Base-by-base conservation (phyloP, 92 coral and sea anemone species). In the Porites rus region DNA sequence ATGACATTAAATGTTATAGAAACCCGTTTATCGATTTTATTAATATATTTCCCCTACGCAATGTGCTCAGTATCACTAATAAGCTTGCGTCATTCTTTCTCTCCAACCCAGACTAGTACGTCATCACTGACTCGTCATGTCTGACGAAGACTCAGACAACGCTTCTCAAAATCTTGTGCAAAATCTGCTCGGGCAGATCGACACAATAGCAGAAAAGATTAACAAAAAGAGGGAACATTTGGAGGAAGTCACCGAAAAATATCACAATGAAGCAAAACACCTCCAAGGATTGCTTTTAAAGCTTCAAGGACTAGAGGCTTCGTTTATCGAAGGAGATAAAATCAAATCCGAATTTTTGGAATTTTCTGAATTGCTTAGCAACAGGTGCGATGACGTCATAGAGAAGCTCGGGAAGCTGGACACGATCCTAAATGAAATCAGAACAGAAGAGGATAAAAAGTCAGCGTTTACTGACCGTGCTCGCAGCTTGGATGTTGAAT, bases 251-350 rank as follows among this genome's bases (percentile, higher is more conserved):
- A 76, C 89, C 28, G 85, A 60, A 68, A 79, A 85, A 69, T 90
- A 84, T 82, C 74, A 76, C 86, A 93, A 93, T 81, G 98, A 91
- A 78, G 83, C 76, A 54, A 46, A 76, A 18, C 83, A 80, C 9
- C 88, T 89, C 65, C 76, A 80, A 86, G 90, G 86, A 50, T 81
- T 90, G 5, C 66, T 88, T 12, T 74, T 89, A 7, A 88, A 90
- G 66, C 92, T 94, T 70, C 74, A 88, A 14, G 92, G 80, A 25
- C 81, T 94, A 24, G 88, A 91, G 56, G 86, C 22, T 46, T 70
- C 84, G 17, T 91, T 94, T 66, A 78, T 78, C 54, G 95, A 82
- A 9, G 95, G 93, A 19, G 88, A 85, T 28, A 92, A 86, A 69
- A 76, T 82, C 18, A 89, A 92, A 75, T 75, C 83, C 10, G 95